Evolutionary conservation across 2,113 vertebrate species (phyloP).

Genomic region (Euleptes europaea): DNA sequence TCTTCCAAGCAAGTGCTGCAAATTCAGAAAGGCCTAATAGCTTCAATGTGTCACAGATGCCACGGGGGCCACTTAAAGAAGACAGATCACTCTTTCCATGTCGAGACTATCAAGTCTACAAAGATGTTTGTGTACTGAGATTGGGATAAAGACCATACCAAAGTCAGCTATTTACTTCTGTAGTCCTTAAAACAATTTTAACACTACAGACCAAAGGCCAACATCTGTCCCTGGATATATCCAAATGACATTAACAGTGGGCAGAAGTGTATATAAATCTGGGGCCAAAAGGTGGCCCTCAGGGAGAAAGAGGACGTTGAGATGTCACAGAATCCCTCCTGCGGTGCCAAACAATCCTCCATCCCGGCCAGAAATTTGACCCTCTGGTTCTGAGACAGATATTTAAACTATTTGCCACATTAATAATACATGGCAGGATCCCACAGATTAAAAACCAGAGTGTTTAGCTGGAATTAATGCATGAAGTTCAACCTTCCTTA

Average conservation of each 20-base stretch:
- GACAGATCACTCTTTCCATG: conserved; percentile 19
- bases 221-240: neutral
- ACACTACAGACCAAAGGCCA: neutral
- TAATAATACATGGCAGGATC: neutral
- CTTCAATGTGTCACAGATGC: neutral
- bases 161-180: neutral
- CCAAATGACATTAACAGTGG: neutral
- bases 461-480: neutral
- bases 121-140: neutral
- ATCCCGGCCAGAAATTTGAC: neutral
- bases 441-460: neutral
- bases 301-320: neutral
- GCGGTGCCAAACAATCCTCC: neutral
- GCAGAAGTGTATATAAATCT: neutral
- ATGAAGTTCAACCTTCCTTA: neutral
- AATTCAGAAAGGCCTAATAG: neutral
- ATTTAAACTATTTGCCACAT: conserved; percentile 10
- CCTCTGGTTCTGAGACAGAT: neutral
- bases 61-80: conserved; percentile 8
- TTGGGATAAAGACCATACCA: conserved; percentile 1
- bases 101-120: neutral
- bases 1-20: conserved; percentile 27
- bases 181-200: neutral
- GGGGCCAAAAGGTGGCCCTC: neutral
- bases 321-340: neutral